A percentile compares a stretch with the other conserved stretches of the same genome.
Conservation (phyloP, 2,113 vertebrate genomes). For the Dicerorhinus sumatrensis region DNA sequence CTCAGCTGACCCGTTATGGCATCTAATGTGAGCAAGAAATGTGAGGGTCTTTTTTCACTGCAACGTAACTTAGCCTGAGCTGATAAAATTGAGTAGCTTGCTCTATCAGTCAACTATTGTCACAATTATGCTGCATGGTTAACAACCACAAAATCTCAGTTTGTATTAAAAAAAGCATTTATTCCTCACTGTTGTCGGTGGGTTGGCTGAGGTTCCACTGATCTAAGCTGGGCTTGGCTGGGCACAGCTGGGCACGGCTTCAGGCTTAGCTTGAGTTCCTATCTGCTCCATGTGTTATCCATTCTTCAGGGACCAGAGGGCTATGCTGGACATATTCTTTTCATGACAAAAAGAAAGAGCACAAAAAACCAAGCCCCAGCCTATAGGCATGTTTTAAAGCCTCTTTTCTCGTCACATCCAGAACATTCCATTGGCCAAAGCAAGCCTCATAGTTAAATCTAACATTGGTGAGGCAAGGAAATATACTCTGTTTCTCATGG, state of each 20-base stretch:
- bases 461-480: not conserved
- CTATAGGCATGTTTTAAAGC: not conserved
- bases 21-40: not conserved
- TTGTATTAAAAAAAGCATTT: not conserved
- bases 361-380: not conserved
- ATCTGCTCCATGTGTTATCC: not conserved
- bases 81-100: not conserved
- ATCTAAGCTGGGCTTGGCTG: not conserved
- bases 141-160: not conserved
- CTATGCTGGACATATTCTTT: not conserved
- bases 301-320: not conserved
- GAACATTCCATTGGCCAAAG: not conserved
- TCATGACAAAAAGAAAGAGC: not conserved
- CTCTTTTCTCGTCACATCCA: not conserved
- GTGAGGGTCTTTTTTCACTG: not conserved
- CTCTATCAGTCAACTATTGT: not conserved
- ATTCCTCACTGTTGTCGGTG: not conserved
- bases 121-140: not conserved
- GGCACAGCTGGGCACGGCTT: not conserved
- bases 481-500: not conserved
- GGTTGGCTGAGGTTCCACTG: not conserved
- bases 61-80: not conserved
- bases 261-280: not conserved
- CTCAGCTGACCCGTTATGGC: not conserved
- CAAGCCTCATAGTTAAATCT: not conserved